Evolutionary conservation across 2,113 vertebrate genomes (phyloP).

Genomic region (Kryptolebias marmoratus): DNA sequence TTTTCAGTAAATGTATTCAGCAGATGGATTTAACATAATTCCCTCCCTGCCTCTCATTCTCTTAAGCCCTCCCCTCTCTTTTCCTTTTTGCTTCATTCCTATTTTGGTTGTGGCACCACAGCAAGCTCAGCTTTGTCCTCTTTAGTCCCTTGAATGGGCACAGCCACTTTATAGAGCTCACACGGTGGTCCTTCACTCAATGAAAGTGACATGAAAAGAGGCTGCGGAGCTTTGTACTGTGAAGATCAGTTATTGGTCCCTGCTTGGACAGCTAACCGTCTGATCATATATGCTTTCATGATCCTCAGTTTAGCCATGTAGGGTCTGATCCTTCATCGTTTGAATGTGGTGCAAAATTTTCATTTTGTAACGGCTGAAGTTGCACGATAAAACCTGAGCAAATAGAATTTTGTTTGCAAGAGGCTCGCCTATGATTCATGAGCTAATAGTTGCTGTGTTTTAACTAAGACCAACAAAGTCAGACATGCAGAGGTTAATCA

Average conservation of each 20-base stretch:
- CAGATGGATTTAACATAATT: constrained; percentile 42
- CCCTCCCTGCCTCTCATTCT: constrained; percentile 14
- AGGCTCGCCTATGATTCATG: constrained; percentile 3
- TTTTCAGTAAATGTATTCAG: constrained; percentile 47
- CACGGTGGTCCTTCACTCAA: constrained; percentile 74
- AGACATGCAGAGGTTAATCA: not conserved
- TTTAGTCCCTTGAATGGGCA: constrained; percentile 76
- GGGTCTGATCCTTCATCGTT: constrained; percentile 42
- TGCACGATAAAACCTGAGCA: constrained; percentile 3
- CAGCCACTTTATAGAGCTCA: constrained; percentile 74
- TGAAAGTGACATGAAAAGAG: constrained; percentile 84
- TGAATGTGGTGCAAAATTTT: constrained; percentile 18
- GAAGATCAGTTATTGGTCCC: constrained; percentile 80
- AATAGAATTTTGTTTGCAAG: constrained; percentile 11
- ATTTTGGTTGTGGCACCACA: constrained; percentile 65
- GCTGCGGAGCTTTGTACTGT: constrained; percentile 81
- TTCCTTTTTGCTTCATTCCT: constrained; percentile 60
- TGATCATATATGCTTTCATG: constrained; percentile 80
- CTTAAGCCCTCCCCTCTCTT: constrained; percentile 29
- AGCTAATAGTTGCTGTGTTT: constrained; percentile 7
- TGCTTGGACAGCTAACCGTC: constrained; percentile 68
- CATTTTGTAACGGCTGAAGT: constrained; percentile 18
- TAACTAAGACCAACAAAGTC: not conserved
- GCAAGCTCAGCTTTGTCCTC: constrained; percentile 77
- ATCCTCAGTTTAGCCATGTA: constrained; percentile 67